Evolutionary conservation across 1,140 invertebrate genomes (phyloP).

Genomic region (Acromyrmex echinatior): DNA sequence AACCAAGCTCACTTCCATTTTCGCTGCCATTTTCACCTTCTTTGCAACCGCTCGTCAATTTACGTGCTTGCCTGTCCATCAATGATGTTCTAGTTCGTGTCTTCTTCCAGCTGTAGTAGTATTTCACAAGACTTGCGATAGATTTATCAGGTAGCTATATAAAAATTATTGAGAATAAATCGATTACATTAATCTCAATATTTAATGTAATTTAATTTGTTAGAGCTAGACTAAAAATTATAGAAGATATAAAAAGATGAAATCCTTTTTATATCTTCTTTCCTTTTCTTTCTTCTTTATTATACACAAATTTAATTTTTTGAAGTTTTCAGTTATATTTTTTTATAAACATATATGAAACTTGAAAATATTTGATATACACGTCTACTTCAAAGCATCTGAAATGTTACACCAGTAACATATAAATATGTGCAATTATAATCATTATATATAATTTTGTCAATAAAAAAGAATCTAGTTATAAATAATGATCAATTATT

Average conservation of each 20-base stretch:
- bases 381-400: background rate
- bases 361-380: background rate
- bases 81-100: slow-evolving; percentile 95
- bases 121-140: slow-evolving; percentile 98
- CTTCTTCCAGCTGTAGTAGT: slow-evolving; percentile 99
- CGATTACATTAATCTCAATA: background rate
- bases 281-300: background rate
- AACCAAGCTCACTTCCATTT: slow-evolving; percentile 91
- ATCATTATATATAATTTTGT: slow-evolving; percentile 1
- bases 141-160: slow-evolving; percentile 97
- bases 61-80: slow-evolving; percentile 96
- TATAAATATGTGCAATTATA: background rate
- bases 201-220: background rate
- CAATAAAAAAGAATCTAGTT: background rate
- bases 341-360: background rate
- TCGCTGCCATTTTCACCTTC: slow-evolving; percentile 91
- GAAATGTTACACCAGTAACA: background rate
- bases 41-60: slow-evolving; percentile 88
- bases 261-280: background rate
- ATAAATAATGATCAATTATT: background rate
- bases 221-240: too few relatives aligned
- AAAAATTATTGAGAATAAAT: slow-evolving; percentile 42
- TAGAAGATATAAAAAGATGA: too few relatives aligned
- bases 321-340: background rate
- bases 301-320: background rate